Conservation (phyloP, 2,888 invertebrate genomes). For the Leptura quadrifasciata region DNA sequence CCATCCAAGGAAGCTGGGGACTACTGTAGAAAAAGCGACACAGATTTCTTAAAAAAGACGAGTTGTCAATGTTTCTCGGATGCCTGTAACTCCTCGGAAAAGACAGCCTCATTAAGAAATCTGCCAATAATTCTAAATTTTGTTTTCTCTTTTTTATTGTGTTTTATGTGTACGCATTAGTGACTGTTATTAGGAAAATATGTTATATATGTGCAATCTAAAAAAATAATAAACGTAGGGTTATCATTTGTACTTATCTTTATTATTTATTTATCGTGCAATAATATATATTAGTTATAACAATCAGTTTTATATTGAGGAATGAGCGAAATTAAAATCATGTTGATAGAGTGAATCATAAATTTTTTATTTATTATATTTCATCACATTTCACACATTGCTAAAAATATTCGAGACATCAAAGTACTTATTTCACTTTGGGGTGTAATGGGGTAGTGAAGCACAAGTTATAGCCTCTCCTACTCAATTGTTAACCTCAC, state of each 20-base stretch:
- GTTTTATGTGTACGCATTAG: neutral
- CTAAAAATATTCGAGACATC: too few species aligned
- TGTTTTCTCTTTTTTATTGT: neutral
- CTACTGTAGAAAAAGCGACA: constrained; percentile 78
- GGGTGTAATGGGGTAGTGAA: too few species aligned
- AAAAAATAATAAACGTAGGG: neutral
- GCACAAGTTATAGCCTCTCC: too few species aligned
- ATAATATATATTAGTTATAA: neutral
- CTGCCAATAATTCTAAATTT: neutral
- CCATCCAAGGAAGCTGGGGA: constrained; percentile 44
- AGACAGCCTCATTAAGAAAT: neutral
- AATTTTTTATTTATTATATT: neutral
- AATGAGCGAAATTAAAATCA: neutral
- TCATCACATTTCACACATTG: too few species aligned
- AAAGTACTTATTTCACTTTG: too few species aligned
- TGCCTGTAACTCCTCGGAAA: constrained; percentile 76
- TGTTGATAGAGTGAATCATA: neutral
- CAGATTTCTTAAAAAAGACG: constrained; percentile 79
- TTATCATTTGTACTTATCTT: neutral
- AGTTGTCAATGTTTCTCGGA: constrained; percentile 80
- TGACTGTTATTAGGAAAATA: neutral
- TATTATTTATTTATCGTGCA: neutral
- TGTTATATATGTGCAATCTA: neutral
- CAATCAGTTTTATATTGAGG: constrained; percentile 7
- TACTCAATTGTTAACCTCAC: too few species aligned